Evolutionary conservation across 2,797 vertebrate species (phyloP), one percentile per base, ranked within the genome.

Genomic region (Schizothorax lantsangensis): DNA sequence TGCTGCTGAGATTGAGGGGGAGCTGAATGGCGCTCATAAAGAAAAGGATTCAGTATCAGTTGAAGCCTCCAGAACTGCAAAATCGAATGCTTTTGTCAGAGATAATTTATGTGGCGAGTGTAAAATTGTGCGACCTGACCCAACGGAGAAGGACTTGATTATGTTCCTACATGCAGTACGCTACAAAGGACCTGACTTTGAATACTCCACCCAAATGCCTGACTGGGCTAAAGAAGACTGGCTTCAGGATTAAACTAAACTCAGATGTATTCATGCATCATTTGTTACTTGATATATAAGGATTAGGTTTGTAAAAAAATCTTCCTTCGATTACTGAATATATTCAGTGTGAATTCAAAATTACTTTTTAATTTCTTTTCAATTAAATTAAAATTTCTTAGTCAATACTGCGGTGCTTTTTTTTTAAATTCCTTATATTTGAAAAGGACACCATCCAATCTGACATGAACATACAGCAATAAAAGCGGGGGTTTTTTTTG

Each of bases 101-200:
- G 98, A 99, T 90, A 92, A 93, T 52, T 92, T 99, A 47, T 99
- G 98, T 83, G 89, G 93, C 5, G 98, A 99, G 80, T 99, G 98
- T 91, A 97, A 93, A 87, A 90, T 95, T 0, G 90, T 94, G 1
- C 92, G 97, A 81, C 92, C 94, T 45, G 98, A 99, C 91, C 98
- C 98, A 0, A 96, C 95, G 14, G 96, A 97, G 81, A 94, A 94
- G 91, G 98, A 99, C 9, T 95, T 99, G 84, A 91, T 99, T 87
- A 99, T 99, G 98, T 99, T 96, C 88, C 96, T 99, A 2, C 98
- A 99, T 0, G 98, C 98, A 3, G 92, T 98, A 80, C 90, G 97
- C 52, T 99, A 99, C 91, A 99, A 98, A 93, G 98, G 98, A 49
- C 93, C 95, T 0, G 96, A 95, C n/a, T 99, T 99, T 93, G 98